Percentiles rank a stretch among this genome's conserved stretches.
These are phyloP conservation scores for Mugil cephalus DNA, from an alignment of 2,113 vertebrate species.

Conservation along the genomic window DNA sequence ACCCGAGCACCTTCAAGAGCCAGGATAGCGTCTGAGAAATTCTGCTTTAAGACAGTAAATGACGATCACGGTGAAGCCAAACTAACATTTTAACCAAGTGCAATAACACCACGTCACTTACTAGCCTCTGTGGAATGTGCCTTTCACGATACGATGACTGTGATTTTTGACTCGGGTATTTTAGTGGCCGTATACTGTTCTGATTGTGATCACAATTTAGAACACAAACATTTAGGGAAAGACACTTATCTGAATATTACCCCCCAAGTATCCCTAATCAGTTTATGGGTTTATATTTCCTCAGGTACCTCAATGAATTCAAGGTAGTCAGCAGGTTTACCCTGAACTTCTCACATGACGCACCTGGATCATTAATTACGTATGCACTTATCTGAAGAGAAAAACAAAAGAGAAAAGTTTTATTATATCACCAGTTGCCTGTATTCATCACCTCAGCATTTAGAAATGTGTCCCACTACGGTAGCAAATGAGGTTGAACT, in stretches of 20 bases:
- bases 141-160: background rate
- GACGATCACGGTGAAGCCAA: conserved; percentile 14
- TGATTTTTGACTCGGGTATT: background rate
- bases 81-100: conserved; percentile 4
- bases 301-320: background rate
- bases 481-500: background rate
- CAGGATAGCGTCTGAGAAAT: conserved; percentile 35
- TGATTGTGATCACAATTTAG: conserved; percentile 9
- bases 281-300: background rate
- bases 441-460: no score
- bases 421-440: no score
- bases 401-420: no score
- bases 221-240: background rate
- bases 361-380: background rate
- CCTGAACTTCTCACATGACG: background rate
- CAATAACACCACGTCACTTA: conserved; percentile 6
- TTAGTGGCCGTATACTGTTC: background rate
- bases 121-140: background rate
- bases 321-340: no score
- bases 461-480: background rate
- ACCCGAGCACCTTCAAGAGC: conserved; percentile 19
- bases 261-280: no score
- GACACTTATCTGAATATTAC: no score
- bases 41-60: conserved; percentile 1
- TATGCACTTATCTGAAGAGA: no score